Conservation (phyloP, 2,888 invertebrate genomes). For the Hirtodrosophila trivittata region DNA sequence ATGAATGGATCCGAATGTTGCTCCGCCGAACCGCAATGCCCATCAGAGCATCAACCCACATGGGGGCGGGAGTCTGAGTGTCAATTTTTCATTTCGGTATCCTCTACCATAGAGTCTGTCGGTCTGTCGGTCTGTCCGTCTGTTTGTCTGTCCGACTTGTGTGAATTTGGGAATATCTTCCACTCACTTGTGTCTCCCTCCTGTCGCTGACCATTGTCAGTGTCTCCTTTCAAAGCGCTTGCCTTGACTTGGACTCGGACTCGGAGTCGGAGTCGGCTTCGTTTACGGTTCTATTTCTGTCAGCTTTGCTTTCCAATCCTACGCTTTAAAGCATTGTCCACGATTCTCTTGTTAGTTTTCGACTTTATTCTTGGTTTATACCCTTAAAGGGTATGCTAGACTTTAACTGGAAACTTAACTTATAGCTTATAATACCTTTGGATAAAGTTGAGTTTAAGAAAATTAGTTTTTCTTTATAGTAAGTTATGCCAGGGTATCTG, state of each 20-base stretch:
- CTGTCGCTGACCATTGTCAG: slow-evolving; percentile 57
- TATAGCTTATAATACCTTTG: too few relatives aligned
- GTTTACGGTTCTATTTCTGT: slow-evolving; percentile 40
- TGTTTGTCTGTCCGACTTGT: slow-evolving; percentile 20
- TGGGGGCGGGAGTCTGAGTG: slow-evolving; percentile 5
- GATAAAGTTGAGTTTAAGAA: too few relatives aligned
- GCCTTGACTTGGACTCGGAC: slow-evolving; percentile 49
- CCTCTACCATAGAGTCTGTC: slow-evolving; percentile 29
- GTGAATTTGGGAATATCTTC: slow-evolving; percentile 43
- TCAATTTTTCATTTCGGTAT: slow-evolving; percentile 68
- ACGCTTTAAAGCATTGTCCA: slow-evolving; percentile 47
- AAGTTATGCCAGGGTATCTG: too few relatives aligned
- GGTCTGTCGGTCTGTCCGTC: background rate
- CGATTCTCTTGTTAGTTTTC: slow-evolving; percentile 24
- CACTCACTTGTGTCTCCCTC: slow-evolving; percentile 12
- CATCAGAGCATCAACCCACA: slow-evolving; percentile 6
- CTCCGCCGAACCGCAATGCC: slow-evolving; percentile 23
- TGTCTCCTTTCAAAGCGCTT: slow-evolving; percentile 47
- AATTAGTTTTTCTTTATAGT: too few relatives aligned
- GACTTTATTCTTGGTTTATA: slow-evolving; percentile 13
- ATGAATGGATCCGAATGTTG: slow-evolving; percentile 41
- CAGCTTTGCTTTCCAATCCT: slow-evolving; percentile 40
- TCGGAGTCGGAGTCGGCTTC: slow-evolving; percentile 37
- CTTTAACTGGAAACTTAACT: background rate
- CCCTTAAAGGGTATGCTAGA: slow-evolving; percentile 1